These are phyloP conservation scores for Pempheris klunzingeri DNA, from an alignment of 2,797 vertebrate genomes.

Conservation along the genomic window DNA sequence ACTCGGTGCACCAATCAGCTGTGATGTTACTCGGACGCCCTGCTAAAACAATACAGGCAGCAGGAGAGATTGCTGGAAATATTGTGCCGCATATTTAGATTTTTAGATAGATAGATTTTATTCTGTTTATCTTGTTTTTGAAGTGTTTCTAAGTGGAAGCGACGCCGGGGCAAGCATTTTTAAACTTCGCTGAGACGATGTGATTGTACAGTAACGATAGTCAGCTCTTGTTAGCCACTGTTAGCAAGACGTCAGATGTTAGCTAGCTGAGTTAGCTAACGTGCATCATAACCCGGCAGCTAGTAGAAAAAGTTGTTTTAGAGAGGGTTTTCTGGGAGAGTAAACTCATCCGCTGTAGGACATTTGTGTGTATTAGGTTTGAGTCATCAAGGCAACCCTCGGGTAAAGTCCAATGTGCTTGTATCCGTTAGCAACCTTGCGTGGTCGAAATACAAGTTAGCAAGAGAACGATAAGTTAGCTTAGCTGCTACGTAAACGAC, in stretches of 20 bases:
- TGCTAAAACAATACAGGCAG: conserved; percentile 60
- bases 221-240: conserved; percentile 41
- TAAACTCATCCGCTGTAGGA: background rate
- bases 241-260: conserved; percentile 59
- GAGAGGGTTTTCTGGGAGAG: background rate
- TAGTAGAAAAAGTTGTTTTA: conserved; percentile 32
- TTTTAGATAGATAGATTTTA: background rate
- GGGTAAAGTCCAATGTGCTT: conserved; percentile 55
- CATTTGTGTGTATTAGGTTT: background rate
- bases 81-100: conserved; percentile 15
- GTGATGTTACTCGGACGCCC: conserved; percentile 53
- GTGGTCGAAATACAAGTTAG: conserved; percentile 62
- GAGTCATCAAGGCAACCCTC: background rate
- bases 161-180: background rate
- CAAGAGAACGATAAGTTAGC: conserved; percentile 42
- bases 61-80: conserved; percentile 3
- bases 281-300: conserved; percentile 27
- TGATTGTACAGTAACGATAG: conserved; percentile 17
- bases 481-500: conserved; percentile 45
- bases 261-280: conserved; percentile 57
- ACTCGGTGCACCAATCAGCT: conserved; percentile 69
- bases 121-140: background rate
- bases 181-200: conserved; percentile 13
- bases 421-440: conserved; percentile 19
- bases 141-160: background rate